phyloP scores from a whole-genome alignment of 2,797 vertebrate species.

The Protosalanx chinensis region DNA sequence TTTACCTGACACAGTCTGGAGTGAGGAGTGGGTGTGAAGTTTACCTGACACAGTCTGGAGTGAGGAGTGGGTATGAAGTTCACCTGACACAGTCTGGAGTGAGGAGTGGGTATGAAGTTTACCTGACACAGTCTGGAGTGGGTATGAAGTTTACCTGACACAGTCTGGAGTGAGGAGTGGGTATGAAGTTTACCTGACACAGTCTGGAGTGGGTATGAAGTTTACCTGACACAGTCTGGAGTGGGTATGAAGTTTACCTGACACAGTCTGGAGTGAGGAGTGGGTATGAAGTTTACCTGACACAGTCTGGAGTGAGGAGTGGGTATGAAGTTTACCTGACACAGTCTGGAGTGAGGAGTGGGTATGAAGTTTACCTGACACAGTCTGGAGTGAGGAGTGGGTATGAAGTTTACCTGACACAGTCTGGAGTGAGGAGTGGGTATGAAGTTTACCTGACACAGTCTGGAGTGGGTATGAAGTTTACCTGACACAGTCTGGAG shows the following conservation, averaged over 20 bases:
- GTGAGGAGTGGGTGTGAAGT: constrained; percentile 77
- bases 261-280: constrained; percentile 80
- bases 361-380: constrained; percentile 74
- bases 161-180: too few species aligned
- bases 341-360: constrained; percentile 78
- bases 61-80: too few species aligned
- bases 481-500: constrained; percentile 50
- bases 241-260: constrained; percentile 15
- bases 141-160: constrained; percentile 75
- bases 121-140: constrained; percentile 79
- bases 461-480: constrained; percentile 80
- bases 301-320: too few species aligned
- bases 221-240: constrained; percentile 57
- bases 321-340: constrained; percentile 37
- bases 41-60: too few species aligned
- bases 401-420: constrained; percentile 55
- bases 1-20: constrained; percentile 80
- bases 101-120: constrained; percentile 76
- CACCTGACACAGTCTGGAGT: constrained; percentile 80
- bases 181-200: constrained; percentile 43
- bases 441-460: constrained; percentile 52
- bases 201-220: constrained; percentile 80
- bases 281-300: constrained; percentile 76
- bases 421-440: too few species aligned
- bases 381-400: too few species aligned